Percentiles rank a stretch among this genome's conserved stretches.
Evolutionary conservation across 2,113 vertebrate genomes (phyloP).

Genomic region (Rhinolophus sinicus): DNA sequence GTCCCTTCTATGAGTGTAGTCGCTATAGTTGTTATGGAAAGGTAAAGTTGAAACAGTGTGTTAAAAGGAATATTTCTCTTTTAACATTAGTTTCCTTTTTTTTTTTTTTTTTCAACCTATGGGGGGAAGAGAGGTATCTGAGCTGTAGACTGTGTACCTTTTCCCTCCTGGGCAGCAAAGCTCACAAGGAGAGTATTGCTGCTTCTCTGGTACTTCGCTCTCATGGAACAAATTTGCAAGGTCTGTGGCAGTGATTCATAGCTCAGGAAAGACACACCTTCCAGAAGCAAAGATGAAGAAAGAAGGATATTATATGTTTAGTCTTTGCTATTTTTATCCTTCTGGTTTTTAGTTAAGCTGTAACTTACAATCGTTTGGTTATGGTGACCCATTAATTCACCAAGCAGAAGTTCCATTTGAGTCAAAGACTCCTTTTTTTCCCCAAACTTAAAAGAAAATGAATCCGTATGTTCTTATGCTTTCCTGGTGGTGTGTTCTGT

Average conservation of each 20-base stretch:
- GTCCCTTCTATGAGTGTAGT: not conserved
- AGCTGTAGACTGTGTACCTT: too few relatives aligned
- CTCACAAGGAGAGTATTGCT: not conserved
- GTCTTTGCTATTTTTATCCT: constrained; percentile 72
- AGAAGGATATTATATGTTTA: constrained; percentile 59
- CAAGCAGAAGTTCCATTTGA: constrained; percentile 54
- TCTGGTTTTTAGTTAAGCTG: constrained; percentile 67
- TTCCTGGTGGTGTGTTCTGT: not conserved
- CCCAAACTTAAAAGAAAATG: not conserved
- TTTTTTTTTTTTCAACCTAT: not conserved
- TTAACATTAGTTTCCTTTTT: not conserved
- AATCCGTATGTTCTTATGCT: not conserved
- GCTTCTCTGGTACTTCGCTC: not conserved
- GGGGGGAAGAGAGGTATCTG: not conserved
- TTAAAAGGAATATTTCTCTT: not conserved
- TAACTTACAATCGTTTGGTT: constrained; percentile 63
- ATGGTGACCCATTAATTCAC: constrained; percentile 23
- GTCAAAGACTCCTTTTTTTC: constrained; percentile 57
- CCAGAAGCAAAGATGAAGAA: constrained; percentile 49
- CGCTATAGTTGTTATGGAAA: not conserved
- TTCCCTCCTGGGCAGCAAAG: not conserved
- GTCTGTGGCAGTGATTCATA: constrained; percentile 32
- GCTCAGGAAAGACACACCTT: constrained; percentile 65
- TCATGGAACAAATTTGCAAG: constrained; percentile 62
- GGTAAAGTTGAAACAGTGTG: not conserved